Percentiles rank a stretch among this genome's conserved stretches.
These are phyloP conservation scores for Leuciscus waleckii DNA, from an alignment of 2,797 vertebrate species.

Conservation along the genomic window DNA sequence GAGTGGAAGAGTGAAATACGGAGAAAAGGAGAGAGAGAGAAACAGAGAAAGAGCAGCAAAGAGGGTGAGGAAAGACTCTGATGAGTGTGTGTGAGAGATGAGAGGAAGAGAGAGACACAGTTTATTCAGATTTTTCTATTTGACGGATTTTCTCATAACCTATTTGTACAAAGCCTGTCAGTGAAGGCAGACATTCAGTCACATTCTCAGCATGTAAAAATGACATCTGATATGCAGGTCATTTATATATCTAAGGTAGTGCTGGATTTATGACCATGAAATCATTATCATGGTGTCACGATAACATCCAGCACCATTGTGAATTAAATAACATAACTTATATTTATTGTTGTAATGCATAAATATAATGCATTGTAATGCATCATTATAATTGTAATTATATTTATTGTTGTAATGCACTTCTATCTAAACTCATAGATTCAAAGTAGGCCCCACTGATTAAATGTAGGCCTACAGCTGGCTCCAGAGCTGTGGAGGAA, in stretches of 20 bases:
- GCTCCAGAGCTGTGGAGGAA: not conserved
- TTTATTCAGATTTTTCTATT: not conserved
- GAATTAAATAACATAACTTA: not conserved
- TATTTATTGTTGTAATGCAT: not conserved
- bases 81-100: not conserved
- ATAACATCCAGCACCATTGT: not conserved
- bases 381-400: no score
- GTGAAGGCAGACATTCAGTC: not conserved
- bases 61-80: not conserved
- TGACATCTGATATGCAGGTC: not conserved
- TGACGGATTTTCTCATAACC: not conserved
- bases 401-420: not conserved
- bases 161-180: not conserved
- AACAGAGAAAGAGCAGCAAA: conserved; percentile 1
- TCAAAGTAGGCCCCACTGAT: not conserved
- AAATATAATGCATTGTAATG: no score
- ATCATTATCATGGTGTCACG: not conserved
- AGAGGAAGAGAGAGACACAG: not conserved
- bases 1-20: not conserved
- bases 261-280: not conserved
- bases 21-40: not conserved
- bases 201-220: not conserved
- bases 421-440: not conserved
- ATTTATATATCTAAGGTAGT: not conserved
- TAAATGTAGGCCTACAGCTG: not conserved